phyloP scores from a whole-genome alignment of 2,113 vertebrate species.

The Aphelocoma coerulescens region DNA sequence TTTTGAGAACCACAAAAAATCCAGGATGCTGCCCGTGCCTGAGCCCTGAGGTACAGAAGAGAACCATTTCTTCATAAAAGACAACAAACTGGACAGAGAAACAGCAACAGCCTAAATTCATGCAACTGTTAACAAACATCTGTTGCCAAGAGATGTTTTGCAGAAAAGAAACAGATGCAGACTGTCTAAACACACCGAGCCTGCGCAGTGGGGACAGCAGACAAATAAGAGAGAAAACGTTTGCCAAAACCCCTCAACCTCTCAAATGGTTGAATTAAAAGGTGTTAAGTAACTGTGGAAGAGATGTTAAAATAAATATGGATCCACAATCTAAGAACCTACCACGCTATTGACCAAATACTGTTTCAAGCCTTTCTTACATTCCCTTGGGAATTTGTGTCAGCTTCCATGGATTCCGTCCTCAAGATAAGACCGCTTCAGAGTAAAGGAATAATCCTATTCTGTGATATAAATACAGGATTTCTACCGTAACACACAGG shows the following conservation, averaged over 20 bases:
- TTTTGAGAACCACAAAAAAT: not conserved
- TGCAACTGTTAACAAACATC: not conserved
- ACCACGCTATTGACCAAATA: rapidly evolving
- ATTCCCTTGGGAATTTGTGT: not conserved
- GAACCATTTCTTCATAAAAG: not conserved
- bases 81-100: not conserved
- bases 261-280: not conserved
- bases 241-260: not conserved
- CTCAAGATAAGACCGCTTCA: not conserved
- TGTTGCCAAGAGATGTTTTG: not conserved
- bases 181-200: not conserved
- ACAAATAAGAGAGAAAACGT: not conserved
- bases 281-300: not conserved
- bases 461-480: not conserved
- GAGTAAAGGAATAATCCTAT: not conserved
- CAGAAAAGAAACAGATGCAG: slow-evolving; percentile 3
- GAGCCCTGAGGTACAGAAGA: not conserved
- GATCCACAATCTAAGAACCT: not conserved
- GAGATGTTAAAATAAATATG: not conserved
- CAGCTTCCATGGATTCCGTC: not conserved
- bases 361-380: not conserved
- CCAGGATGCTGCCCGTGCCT: rapidly evolving
- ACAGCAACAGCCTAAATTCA: not conserved
- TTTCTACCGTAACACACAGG: not conserved
- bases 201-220: not conserved